Evolutionary conservation across 2,888 invertebrate genomes (phyloP).

Genomic region (Amaurobius ferox): DNA sequence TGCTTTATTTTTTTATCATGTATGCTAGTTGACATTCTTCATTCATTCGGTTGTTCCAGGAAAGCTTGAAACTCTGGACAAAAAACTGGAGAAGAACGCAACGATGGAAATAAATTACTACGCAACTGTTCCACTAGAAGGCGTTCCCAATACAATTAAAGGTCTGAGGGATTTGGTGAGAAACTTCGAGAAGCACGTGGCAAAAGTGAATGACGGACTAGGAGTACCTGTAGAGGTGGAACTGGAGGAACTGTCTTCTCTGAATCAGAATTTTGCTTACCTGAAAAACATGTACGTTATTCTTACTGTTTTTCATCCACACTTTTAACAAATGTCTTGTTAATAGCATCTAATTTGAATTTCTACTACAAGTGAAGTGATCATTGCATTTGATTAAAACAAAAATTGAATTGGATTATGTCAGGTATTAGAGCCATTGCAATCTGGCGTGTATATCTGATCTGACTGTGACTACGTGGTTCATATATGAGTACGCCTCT

Average conservation of each 20-base stretch:
- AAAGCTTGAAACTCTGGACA: slow-evolving; percentile 42
- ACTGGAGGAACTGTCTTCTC: slow-evolving; percentile 32
- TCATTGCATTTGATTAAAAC: too few relatives aligned
- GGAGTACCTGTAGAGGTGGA: slow-evolving; percentile 66
- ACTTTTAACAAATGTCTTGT: too few relatives aligned
- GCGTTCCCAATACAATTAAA: slow-evolving; percentile 44
- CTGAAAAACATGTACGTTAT: slow-evolving; percentile 49
- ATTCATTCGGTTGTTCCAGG: neutral
- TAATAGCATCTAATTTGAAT: too few relatives aligned
- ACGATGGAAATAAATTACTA: slow-evolving; percentile 59
- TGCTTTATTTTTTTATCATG: too few relatives aligned
- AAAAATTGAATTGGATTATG: too few relatives aligned
- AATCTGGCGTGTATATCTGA: too few relatives aligned
- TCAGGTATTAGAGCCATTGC: too few relatives aligned
- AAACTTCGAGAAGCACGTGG: slow-evolving; percentile 51
- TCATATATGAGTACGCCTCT: too few relatives aligned
- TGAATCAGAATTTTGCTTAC: slow-evolving; percentile 11
- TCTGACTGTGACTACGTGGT: too few relatives aligned
- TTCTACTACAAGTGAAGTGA: too few relatives aligned
- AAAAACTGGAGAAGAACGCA: slow-evolving; percentile 35
- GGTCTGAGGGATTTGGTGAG: slow-evolving; percentile 47
- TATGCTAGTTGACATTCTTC: too few relatives aligned
- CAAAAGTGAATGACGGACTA: slow-evolving; percentile 30
- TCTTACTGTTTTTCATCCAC: too few relatives aligned
- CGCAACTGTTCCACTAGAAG: slow-evolving; percentile 62